Conservation (phyloP, 2,113 vertebrate species). For the Crotalus helleri region DNA sequence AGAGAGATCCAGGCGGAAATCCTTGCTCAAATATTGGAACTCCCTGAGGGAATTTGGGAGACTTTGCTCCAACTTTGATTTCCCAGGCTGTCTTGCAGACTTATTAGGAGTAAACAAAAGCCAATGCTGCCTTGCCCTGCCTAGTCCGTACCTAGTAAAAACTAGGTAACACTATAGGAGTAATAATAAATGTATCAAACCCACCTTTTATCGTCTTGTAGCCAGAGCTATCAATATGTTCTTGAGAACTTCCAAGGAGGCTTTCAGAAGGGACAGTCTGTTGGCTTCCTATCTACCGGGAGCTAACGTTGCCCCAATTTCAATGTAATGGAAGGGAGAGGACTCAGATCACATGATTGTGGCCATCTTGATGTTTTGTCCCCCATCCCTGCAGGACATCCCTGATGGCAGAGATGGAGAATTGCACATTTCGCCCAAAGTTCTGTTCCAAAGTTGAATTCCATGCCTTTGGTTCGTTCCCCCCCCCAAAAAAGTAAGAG, state of each 20-base stretch:
- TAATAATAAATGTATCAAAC: background rate
- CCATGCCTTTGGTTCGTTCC: background rate
- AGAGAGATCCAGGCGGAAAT: background rate
- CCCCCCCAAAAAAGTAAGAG: background rate
- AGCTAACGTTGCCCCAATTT: background rate
- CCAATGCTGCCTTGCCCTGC: background rate
- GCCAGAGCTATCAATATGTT: background rate
- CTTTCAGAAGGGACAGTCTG: background rate
- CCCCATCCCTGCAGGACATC: background rate
- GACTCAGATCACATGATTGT: background rate
- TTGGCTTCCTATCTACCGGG: background rate
- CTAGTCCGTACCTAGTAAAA: background rate
- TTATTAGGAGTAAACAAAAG: background rate
- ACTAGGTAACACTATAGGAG: background rate
- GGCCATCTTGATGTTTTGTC: background rate
- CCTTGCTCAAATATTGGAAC: background rate
- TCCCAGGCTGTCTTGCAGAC: background rate
- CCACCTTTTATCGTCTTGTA: background rate
- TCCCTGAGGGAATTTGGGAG: background rate
- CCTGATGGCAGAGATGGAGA: background rate
- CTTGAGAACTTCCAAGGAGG: background rate
- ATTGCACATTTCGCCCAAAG: background rate
- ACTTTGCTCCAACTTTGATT: background rate
- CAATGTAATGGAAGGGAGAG: background rate
- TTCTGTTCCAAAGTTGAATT: background rate